Conservation (phyloP, 2,797 vertebrate species). For the Sciaenops ocellatus region DNA sequence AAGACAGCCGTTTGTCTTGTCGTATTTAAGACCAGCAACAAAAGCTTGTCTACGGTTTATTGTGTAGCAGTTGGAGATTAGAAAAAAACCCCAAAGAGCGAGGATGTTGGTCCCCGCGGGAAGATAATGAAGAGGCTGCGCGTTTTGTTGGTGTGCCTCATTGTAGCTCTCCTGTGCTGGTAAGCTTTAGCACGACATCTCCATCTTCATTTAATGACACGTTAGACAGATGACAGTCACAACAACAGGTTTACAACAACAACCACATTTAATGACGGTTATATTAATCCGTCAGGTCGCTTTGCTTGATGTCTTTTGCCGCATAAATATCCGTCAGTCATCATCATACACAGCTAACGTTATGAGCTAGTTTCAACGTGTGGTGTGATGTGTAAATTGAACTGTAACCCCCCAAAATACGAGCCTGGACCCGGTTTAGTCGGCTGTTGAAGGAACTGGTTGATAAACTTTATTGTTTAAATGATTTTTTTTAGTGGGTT, state of each 20-base stretch:
- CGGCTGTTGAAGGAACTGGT: background rate
- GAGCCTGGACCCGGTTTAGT: background rate
- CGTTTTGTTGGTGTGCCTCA: constrained; percentile 87
- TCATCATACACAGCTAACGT: constrained; percentile 59
- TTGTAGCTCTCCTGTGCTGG: constrained; percentile 89
- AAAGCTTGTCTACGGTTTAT: constrained; percentile 32
- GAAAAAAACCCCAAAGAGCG: constrained; percentile 79
- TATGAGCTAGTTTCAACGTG: background rate
- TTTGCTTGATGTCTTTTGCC: constrained; percentile 28
- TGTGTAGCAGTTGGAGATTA: constrained; percentile 57
- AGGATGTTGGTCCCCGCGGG: constrained; percentile 91
- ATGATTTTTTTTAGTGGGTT: background rate
- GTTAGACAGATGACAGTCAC: background rate
- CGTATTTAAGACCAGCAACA: constrained; percentile 1
- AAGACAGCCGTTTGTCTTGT: constrained; percentile 5
- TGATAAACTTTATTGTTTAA: background rate
- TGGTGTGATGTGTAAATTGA: background rate
- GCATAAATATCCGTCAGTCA: constrained; percentile 32
- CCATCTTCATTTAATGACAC: background rate
- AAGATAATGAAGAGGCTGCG: constrained; percentile 92
- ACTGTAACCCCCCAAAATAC: background rate
- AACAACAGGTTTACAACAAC: background rate
- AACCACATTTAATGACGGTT: fast-evolving
- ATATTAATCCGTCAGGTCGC: background rate
- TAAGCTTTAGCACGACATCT: constrained; percentile 71